phyloP scores from a whole-genome alignment of 2,113 vertebrate genomes.

The Tachycineta bicolor region DNA sequence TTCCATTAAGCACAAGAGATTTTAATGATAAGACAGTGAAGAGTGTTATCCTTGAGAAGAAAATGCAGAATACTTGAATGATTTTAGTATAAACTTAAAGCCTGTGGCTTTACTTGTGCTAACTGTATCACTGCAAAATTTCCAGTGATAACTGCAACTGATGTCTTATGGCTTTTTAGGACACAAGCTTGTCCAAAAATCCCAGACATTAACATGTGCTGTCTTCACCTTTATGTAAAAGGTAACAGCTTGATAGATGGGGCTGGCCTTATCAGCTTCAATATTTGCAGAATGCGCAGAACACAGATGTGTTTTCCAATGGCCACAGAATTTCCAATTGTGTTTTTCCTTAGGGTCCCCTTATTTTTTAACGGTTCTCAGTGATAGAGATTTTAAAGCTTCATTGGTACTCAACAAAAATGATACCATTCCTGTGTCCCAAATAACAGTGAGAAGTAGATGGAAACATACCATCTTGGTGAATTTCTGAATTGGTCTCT shows the following conservation, averaged over 20 bases:
- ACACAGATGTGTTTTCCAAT: neutral
- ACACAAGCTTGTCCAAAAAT: neutral
- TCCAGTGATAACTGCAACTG: neutral
- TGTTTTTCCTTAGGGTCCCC: neutral
- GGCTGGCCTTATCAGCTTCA: neutral
- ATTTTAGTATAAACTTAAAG: neutral
- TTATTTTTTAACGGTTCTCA: neutral
- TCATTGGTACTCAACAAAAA: neutral
- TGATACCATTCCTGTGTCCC: neutral
- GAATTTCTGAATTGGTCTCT: neutral
- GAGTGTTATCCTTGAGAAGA: neutral
- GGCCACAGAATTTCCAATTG: neutral
- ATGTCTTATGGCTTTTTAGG: neutral
- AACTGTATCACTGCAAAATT: neutral
- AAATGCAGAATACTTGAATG: neutral
- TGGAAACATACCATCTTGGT: neutral
- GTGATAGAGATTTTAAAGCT: neutral
- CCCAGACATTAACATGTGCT: neutral
- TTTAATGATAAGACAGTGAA: neutral
- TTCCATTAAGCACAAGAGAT: neutral
- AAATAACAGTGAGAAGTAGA: neutral
- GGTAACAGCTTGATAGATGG: neutral
- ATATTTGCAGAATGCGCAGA: neutral
- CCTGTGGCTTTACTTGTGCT: neutral
- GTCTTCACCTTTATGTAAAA: neutral